Base-by-base conservation (phyloP, 2,888 invertebrate species). In the Papilio elwesi region DNA sequence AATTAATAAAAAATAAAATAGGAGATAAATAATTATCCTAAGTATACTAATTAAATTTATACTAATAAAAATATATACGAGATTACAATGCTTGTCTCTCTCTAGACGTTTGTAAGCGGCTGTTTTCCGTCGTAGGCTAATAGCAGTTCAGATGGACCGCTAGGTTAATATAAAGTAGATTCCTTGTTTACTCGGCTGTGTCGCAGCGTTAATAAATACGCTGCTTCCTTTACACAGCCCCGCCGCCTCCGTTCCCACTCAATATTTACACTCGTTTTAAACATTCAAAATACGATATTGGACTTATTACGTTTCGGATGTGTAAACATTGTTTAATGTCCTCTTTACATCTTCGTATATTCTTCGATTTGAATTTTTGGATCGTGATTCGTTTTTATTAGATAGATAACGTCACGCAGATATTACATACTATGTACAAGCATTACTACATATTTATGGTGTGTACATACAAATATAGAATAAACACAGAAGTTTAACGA, bases 151-250 rank as follows among this genome's bases (percentile, higher is more conserved):
- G 87, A 87, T 87, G 86, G 87, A 83, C 85, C 84, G 84, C 85
- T 85, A 82, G 84, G 86, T 88, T 90, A 89, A 90, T 90, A 90
- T 89, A 89, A 90, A 90, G 87, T 85, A 89, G 90, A 85, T 85
- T 85, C 84, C 78, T 78, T 90, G 86, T 90, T 90, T 90, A 87
- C 88, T 79, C 85, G 86, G 72, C 87, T 86, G 85, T 88, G 87
- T 89, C 87, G 83, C 87, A 82, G 83, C 83, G 85, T 87, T 89
- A 87, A 90, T 90, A 90, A 90, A 88, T 88, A 88, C 87, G 81
- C 83, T 79, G 80, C 83, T 86, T 85, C 84, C 85, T 85, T 85
- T 83, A 83, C 81, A 73, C 43, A 52, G 80, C 78, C 79, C 79
- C 79, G 78, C 78, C 80, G 81, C 80, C 83, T 82, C 82, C 83